Base-by-base conservation (phyloP, 2,888 invertebrate species). In the Aspidapion aeneum region DNA sequence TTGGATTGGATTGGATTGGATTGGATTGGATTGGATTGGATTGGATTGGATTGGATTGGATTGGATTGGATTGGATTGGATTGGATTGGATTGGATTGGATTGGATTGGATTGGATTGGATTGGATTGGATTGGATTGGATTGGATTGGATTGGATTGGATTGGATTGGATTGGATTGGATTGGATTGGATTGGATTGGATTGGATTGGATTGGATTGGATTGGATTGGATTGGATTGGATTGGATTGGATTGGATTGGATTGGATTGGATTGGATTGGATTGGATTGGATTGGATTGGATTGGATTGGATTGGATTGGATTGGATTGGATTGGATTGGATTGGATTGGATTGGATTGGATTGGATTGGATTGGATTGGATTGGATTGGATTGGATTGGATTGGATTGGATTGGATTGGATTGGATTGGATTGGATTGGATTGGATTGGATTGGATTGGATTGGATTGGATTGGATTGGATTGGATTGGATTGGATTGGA, bases 11-110 rank as follows among this genome's bases (percentile, higher is more conserved):
- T 1, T 49, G 49, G 58, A 3, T 1, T 58, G 49, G 19, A 16
- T 35, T 58, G 49, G 49, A 16, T 3, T 58, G 19, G 58, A 16
- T 35, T 58, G 9, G 58, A 50, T 48, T 58, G 21, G 58, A 16
- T 49, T 51, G 20, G 51, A 12, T 19, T 58, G 20, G 51, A 20
- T 49, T 51, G 20, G 51, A 20, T 18, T 58, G 20, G 49, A 7
- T 19, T 19, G 18, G 55, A 18, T 9, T 55, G 18, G 55, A 18
- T 9, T 55, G 18, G 55, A 18, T 9, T 55, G 17, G 55, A 18
- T 9, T 55, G 17, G 55, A 18, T 9, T 55, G 17, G 55, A 18
- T 9, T 55, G 17, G 55, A 18, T 9, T 55, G 17, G 55, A 18
- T 9, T 55, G 17, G 55, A 18, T 9, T 55, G 17, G 55, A 18